Conservation (phyloP, 2,888 invertebrate genomes). For the Rhagonycha lutea region DNA sequence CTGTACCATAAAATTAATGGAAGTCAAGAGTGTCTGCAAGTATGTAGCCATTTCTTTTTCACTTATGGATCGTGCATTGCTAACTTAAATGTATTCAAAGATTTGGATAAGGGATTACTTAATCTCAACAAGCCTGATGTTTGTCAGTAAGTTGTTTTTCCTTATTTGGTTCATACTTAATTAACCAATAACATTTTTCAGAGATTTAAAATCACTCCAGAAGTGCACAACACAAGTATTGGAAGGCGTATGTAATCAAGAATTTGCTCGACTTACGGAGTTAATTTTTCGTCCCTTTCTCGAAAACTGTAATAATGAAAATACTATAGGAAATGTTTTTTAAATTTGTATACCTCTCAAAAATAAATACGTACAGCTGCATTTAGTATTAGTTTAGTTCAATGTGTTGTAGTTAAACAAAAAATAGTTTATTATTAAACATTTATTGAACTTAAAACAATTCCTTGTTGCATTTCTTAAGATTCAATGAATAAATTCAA, state of each 20-base stretch:
- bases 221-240: not conserved
- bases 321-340: not conserved
- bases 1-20: not conserved
- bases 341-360: too few species aligned
- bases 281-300: not conserved
- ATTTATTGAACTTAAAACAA: too few species aligned
- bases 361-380: too few species aligned
- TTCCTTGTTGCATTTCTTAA: too few species aligned
- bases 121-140: not conserved
- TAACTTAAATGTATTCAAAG: not conserved
- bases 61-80: not conserved
- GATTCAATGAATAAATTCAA: too few species aligned
- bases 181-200: not conserved
- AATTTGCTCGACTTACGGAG: not conserved
- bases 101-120: not conserved
- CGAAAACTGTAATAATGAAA: not conserved
- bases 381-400: too few species aligned
- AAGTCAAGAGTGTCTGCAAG: not conserved
- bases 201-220: not conserved
- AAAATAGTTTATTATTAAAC: too few species aligned
- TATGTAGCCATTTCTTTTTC: not conserved
- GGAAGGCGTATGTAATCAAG: not conserved
- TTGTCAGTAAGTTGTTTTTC: not conserved
- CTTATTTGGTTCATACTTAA: not conserved
- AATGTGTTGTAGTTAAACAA: too few species aligned